These are phyloP conservation scores for Delichon dasypus DNA, from an alignment of 2,797 vertebrate genomes.

Conservation along the genomic window DNA sequence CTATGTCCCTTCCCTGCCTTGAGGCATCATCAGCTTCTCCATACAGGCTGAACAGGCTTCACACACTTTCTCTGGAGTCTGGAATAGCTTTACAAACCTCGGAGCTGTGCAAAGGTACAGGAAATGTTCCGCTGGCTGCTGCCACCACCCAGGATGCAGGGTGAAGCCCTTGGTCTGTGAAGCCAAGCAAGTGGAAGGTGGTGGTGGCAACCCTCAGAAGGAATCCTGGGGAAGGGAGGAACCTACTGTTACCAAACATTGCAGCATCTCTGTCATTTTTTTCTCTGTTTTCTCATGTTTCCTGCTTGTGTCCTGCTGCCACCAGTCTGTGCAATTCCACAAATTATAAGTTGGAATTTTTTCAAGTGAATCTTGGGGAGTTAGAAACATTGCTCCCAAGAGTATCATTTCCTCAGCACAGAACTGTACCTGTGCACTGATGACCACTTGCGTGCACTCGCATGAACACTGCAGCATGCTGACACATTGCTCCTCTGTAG, in stretches of 20 bases:
- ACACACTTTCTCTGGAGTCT: neutral
- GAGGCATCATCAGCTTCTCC: neutral
- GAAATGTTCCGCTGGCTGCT: neutral
- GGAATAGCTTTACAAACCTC: neutral
- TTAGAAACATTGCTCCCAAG: neutral
- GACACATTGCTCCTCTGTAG: neutral
- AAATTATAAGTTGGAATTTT: neutral
- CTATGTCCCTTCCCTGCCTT: slow-evolving; percentile 5
- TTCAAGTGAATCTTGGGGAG: neutral
- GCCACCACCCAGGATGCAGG: neutral
- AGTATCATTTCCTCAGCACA: neutral
- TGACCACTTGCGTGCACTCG: accelerated
- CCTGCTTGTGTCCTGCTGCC: neutral
- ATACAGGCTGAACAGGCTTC: slow-evolving; percentile 8
- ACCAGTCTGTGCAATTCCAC: neutral
- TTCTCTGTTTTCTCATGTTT: neutral
- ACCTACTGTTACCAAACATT: neutral
- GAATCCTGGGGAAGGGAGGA: neutral
- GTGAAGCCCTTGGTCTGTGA: neutral
- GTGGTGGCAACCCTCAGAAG: neutral
- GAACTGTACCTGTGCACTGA: neutral
- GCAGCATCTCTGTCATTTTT: neutral
- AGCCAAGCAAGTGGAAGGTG: neutral
- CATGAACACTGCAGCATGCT: neutral
- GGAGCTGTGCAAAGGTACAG: neutral